Conservation (phyloP, 2,797 vertebrate species). For the Lagocephalus sceleratus region DNA sequence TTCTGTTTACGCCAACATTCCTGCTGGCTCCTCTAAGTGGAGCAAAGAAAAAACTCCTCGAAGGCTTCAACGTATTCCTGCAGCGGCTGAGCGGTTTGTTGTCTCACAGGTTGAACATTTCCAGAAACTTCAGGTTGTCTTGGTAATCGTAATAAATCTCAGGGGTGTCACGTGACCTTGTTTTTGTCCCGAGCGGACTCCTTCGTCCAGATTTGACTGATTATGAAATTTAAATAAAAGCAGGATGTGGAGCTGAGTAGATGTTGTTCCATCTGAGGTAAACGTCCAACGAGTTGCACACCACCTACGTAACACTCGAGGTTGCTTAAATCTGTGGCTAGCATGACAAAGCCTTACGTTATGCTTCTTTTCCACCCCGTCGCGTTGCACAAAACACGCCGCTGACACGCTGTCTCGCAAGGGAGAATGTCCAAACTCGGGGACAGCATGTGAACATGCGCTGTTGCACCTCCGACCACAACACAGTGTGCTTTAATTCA, state of each 20-base stretch:
- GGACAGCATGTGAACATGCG: neutral
- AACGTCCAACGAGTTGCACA: neutral
- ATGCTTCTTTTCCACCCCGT: neutral
- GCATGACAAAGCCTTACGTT: neutral
- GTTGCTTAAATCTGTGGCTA: neutral
- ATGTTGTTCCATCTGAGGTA: neutral
- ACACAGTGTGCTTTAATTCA: neutral
- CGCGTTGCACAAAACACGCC: neutral
- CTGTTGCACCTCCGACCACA: conserved; percentile 8
- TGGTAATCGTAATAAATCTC: too few relatives aligned
- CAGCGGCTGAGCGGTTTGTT: neutral
- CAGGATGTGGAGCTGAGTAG: too few relatives aligned
- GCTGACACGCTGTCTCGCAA: neutral
- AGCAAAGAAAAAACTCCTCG: neutral
- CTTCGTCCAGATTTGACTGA: too few relatives aligned
- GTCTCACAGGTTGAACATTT: neutral
- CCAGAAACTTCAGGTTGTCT: neutral
- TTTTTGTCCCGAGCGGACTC: too few relatives aligned
- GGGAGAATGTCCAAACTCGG: neutral
- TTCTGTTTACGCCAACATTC: too few relatives aligned
- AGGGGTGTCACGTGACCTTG: too few relatives aligned
- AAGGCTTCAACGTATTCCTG: neutral
- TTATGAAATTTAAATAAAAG: too few relatives aligned
- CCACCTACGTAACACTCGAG: conserved; percentile 6
- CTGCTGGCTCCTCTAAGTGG: too few relatives aligned